Evolutionary conservation across 2,888 invertebrate genomes (phyloP).

Genomic region (Harpalus rufipes): DNA sequence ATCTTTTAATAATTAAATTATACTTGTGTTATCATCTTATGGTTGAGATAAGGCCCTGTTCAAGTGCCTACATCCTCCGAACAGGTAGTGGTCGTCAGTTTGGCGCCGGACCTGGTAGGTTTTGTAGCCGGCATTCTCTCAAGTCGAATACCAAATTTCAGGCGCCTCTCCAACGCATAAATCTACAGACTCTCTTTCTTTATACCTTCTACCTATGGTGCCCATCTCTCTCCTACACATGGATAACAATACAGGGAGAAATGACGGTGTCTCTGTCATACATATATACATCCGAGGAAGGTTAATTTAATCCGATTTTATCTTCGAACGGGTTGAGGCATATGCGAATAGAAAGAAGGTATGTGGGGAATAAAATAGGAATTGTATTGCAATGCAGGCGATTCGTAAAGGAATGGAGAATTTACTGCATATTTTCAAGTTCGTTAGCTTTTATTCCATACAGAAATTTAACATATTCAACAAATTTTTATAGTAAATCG

Average conservation of each 20-base stretch:
- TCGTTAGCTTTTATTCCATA: too few relatives aligned
- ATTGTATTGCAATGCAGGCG: too few relatives aligned
- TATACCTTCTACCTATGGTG: slow-evolving; percentile 21
- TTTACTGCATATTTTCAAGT: too few relatives aligned
- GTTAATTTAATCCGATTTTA: slow-evolving; percentile 65
- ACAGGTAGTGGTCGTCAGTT: slow-evolving; percentile 42
- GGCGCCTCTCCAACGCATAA: slow-evolving; percentile 69
- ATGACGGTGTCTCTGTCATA: not conserved
- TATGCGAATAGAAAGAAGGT: too few relatives aligned
- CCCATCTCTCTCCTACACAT: slow-evolving; percentile 12
- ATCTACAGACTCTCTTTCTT: slow-evolving; percentile 44
- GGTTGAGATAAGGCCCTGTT: not conserved
- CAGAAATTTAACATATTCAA: too few relatives aligned
- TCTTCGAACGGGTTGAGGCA: slow-evolving; percentile 31
- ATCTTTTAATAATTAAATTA: too few relatives aligned
- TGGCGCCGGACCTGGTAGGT: slow-evolving; percentile 51
- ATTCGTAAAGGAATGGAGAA: too few relatives aligned
- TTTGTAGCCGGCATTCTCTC: slow-evolving; percentile 61
- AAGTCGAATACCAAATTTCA: slow-evolving; percentile 69
- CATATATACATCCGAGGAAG: slow-evolving; percentile 23
- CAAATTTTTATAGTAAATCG: too few relatives aligned
- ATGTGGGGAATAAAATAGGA: too few relatives aligned
- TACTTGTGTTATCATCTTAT: too few relatives aligned
- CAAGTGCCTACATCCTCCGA: slow-evolving; percentile 59
- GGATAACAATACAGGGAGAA: too few relatives aligned